Evolutionary conservation across 2,888 invertebrate species (phyloP).

Genomic region (Fragum sueziense): DNA sequence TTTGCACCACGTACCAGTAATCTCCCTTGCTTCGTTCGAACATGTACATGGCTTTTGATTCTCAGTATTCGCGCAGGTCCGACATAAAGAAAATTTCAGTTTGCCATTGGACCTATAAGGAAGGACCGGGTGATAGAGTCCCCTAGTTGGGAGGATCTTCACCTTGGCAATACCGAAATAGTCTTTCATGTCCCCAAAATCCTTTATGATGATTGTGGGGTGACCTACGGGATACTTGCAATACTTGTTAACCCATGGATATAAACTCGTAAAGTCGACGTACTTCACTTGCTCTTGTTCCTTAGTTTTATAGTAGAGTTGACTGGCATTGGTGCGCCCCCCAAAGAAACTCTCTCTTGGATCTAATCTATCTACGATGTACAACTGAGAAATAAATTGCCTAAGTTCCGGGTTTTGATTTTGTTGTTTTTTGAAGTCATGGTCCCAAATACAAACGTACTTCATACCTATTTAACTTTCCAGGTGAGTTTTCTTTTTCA

Average conservation of each 20-base stretch:
- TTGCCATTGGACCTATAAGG: constrained; percentile 70
- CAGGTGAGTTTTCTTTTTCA: constrained; percentile 37
- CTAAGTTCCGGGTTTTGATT: constrained; percentile 27
- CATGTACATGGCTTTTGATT: constrained; percentile 72
- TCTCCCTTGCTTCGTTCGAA: constrained; percentile 62
- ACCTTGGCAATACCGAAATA: constrained; percentile 52
- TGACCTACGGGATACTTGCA: constrained; percentile 67
- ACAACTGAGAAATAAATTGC: not conserved
- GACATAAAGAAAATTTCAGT: constrained; percentile 79
- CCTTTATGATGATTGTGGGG: constrained; percentile 48
- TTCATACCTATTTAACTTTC: constrained; percentile 41
- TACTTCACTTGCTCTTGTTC: constrained; percentile 61
- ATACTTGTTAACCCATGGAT: constrained; percentile 67
- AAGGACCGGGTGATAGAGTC: constrained; percentile 59
- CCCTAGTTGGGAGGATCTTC: constrained; percentile 34
- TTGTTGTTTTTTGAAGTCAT: constrained; percentile 45
- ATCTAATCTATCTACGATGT: constrained; percentile 29
- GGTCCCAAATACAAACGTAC: constrained; percentile 63
- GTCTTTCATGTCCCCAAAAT: constrained; percentile 30
- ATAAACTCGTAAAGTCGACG: constrained; percentile 51
- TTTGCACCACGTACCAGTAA: constrained; percentile 78
- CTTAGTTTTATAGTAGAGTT: constrained; percentile 52
- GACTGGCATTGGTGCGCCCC: constrained; percentile 66
- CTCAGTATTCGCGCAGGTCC: constrained; percentile 61
- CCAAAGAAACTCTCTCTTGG: constrained; percentile 70